Evolutionary conservation across 1,140 invertebrate genomes (phyloP).

Genomic region (Dendrolimus punctatus): DNA sequence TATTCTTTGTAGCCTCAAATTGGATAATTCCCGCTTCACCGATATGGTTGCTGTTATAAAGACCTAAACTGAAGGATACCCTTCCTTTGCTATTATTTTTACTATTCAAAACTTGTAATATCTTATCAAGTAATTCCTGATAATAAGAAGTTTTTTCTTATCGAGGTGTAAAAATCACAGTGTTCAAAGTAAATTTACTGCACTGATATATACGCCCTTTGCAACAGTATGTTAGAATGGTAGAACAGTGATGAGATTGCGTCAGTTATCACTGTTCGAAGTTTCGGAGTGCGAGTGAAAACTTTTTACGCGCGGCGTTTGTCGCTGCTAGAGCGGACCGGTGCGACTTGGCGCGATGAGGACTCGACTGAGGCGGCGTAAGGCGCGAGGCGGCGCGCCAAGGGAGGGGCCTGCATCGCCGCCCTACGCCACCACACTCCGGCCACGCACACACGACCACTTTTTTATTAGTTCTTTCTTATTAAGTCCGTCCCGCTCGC

Average conservation of each 20-base stretch:
- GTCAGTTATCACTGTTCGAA: constrained; percentile 36
- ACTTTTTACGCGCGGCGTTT: constrained; percentile 60
- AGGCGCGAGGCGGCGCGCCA: constrained; percentile 39
- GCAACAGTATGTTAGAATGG: no score
- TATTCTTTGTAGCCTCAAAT: constrained; percentile 35
- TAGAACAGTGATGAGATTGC: constrained; percentile 8
- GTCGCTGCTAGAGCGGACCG: constrained; percentile 35
- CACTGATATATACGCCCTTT: no score
- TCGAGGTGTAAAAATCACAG: background rate
- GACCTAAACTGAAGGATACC: background rate
- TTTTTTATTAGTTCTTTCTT: constrained; percentile 70
- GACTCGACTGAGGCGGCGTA: constrained; percentile 50
- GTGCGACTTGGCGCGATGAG: constrained; percentile 48
- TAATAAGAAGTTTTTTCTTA: constrained; percentile 1
- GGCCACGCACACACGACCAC: constrained; percentile 63
- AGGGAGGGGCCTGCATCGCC: constrained; percentile 65
- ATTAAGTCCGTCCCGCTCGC: constrained; percentile 45
- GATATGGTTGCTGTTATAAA: no score
- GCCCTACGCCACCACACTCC: constrained; percentile 64
- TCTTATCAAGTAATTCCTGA: background rate
- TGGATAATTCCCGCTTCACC: constrained; percentile 2
- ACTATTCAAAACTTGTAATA: background rate
- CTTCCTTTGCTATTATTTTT: background rate
- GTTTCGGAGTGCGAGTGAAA: constrained; percentile 48
- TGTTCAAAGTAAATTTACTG: background rate